phyloP scores from a whole-genome alignment of 2,113 vertebrate species.

The Haemorhous mexicanus region DNA sequence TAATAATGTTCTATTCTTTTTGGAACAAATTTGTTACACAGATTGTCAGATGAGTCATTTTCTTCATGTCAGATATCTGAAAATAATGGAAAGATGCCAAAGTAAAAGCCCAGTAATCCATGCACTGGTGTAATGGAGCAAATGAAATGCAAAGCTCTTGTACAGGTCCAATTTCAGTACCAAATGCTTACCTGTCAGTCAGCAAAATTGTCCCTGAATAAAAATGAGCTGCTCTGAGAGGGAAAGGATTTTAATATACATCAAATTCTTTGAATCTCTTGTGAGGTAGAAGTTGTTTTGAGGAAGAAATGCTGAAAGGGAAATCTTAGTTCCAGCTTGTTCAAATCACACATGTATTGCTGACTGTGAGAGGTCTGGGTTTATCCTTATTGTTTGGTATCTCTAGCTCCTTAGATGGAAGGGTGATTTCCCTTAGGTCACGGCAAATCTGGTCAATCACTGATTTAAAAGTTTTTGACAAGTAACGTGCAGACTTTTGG shows the following conservation, averaged over 20 bases:
- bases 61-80: constrained; percentile 80
- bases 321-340: constrained; percentile 61
- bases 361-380: constrained; percentile 62
- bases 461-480: constrained; percentile 56
- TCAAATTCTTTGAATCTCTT: constrained; percentile 74
- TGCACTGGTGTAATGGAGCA: constrained; percentile 86
- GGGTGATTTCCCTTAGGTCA: constrained; percentile 49
- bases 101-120: constrained; percentile 82
- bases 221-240: constrained; percentile 78
- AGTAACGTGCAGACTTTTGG: constrained; percentile 44
- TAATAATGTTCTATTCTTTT: constrained; percentile 81
- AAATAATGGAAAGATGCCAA: constrained; percentile 83
- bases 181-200: constrained; percentile 86
- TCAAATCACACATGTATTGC: constrained; percentile 48
- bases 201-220: constrained; percentile 82
- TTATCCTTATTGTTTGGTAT: constrained; percentile 49
- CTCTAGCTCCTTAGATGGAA: constrained; percentile 14
- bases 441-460: neutral
- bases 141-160: constrained; percentile 85
- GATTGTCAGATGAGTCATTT: constrained; percentile 82
- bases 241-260: constrained; percentile 86
- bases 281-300: constrained; percentile 57
- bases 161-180: constrained; percentile 78
- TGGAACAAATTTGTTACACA: constrained; percentile 80
- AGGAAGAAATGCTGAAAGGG: constrained; percentile 67